Evolutionary conservation across 2,113 vertebrate species (phyloP).

Genomic region (Sula dactylatra): DNA sequence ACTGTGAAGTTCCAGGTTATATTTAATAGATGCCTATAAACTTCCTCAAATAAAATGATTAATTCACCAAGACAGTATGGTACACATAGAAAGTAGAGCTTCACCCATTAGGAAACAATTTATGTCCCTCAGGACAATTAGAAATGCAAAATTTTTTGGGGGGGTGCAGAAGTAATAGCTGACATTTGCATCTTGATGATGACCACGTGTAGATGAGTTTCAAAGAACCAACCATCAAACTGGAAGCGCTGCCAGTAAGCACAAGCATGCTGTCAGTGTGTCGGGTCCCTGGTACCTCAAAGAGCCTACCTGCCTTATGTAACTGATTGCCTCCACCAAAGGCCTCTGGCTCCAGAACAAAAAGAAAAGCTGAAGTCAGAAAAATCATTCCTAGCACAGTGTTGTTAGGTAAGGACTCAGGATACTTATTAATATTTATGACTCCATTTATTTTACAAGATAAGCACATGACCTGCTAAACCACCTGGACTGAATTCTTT

Average conservation of each 20-base stretch:
- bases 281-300: not conserved
- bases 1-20: not conserved
- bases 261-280: not conserved
- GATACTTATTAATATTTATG: not conserved
- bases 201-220: not conserved
- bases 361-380: not conserved
- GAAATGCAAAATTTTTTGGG: not conserved
- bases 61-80: not conserved
- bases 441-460: not conserved
- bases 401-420: not conserved
- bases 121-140: not conserved
- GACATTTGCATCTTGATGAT: not conserved
- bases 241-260: not conserved
- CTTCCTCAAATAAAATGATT: not conserved
- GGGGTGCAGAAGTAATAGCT: not conserved
- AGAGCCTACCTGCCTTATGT: not conserved
- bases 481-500: not conserved
- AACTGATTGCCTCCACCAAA: not conserved
- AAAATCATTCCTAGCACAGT: not conserved
- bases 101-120: not conserved
- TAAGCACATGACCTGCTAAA: not conserved
- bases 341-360: not conserved
- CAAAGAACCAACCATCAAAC: not conserved
- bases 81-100: not conserved
- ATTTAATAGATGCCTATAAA: not conserved